phyloP scores from a whole-genome alignment of 2,888 invertebrate species.

The Agapostemon virescens region DNA sequence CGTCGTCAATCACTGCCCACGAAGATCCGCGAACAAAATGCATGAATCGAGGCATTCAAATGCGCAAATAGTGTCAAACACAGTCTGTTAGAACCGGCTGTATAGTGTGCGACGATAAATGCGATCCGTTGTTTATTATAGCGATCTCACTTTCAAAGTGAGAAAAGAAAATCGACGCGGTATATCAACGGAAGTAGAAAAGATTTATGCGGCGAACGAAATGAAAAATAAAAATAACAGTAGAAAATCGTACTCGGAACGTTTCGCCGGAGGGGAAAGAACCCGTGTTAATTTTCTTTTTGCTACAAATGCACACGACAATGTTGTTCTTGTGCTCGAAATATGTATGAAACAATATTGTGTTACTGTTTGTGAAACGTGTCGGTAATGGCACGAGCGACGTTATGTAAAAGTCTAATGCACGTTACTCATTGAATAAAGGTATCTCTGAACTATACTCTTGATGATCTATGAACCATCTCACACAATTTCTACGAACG shows the following conservation, averaged over 20 bases:
- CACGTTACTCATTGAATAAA: slow-evolving; percentile 52
- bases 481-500: not conserved
- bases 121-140: slow-evolving; percentile 25
- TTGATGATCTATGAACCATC: not conserved
- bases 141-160: slow-evolving; percentile 4
- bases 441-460: slow-evolving; percentile 29
- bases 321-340: slow-evolving; percentile 29
- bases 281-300: not conserved
- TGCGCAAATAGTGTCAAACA: slow-evolving; percentile 20
- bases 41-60: slow-evolving; percentile 1
- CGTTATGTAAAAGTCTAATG: slow-evolving; percentile 38
- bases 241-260: not conserved
- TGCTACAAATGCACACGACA: slow-evolving; percentile 4
- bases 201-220: not conserved
- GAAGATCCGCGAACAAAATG: slow-evolving; percentile 23
- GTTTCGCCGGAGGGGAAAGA: slow-evolving; percentile 13
- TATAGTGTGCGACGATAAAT: slow-evolving; percentile 41
- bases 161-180: not conserved
- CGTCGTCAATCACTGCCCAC: slow-evolving; percentile 48
- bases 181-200: not conserved
- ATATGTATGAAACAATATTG: slow-evolving; percentile 24
- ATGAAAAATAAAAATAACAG: too few species aligned
- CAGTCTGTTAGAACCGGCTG: slow-evolving; percentile 25
- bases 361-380: slow-evolving; percentile 31
- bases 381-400: slow-evolving; percentile 14